Percentiles rank a stretch among this genome's conserved stretches.
Evolutionary conservation across 2,797 vertebrate genomes (phyloP).

Genomic region (Sebastes iracundus): DNA sequence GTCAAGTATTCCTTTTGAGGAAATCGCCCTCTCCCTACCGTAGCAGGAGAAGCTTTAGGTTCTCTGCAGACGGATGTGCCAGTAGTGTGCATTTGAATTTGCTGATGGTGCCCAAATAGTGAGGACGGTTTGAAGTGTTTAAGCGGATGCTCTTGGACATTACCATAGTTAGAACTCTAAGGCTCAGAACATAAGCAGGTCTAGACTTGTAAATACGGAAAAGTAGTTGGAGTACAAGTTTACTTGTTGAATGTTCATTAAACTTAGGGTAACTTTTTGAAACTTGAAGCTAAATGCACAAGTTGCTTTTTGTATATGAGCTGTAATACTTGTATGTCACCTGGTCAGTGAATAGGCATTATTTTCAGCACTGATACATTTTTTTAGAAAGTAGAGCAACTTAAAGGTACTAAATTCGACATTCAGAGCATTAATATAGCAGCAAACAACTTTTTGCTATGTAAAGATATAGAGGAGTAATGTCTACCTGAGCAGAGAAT

Average conservation of each 20-base stretch:
- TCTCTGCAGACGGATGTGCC: background rate
- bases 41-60: constrained; percentile 2
- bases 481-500: background rate
- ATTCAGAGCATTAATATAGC: background rate
- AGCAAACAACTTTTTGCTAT: background rate
- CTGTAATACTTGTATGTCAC: background rate
- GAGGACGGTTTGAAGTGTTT: background rate
- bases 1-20: constrained; percentile 47
- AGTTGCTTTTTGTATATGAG: background rate
- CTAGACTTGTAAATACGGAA: background rate
- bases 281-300: background rate
- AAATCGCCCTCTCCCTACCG: background rate
- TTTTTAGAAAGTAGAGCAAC: background rate
- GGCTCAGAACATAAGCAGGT: background rate
- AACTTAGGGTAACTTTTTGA: background rate
- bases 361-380: background rate
- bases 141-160: background rate
- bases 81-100: constrained; percentile 10
- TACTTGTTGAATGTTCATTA: background rate
- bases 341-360: background rate
- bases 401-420: background rate
- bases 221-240: background rate
- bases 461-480: background rate
- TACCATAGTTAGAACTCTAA: background rate
- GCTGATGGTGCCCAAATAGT: constrained; percentile 17